These are phyloP conservation scores for Urocolius indicus DNA, from an alignment of 2,113 vertebrate genomes.

Conservation along the genomic window DNA sequence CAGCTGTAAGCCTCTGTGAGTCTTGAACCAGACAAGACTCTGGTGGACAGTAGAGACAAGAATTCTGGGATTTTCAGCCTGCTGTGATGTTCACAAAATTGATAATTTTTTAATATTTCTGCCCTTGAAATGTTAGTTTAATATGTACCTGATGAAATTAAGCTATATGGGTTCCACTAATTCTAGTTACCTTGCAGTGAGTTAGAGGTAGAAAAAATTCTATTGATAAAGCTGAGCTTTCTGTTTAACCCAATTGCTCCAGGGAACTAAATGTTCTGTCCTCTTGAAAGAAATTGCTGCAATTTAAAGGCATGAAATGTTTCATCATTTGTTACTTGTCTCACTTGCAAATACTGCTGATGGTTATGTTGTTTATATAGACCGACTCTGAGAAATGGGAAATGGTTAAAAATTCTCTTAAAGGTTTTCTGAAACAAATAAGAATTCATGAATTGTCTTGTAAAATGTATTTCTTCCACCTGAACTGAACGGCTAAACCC, in stretches of 20 bases:
- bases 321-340: constrained; percentile 4
- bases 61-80: background rate
- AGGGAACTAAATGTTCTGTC: background rate
- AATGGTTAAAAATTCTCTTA: background rate
- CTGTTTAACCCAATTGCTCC: background rate
- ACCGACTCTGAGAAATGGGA: background rate
- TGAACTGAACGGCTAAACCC: background rate
- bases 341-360: constrained; percentile 12
- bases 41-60: background rate
- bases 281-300: background rate
- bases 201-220: background rate
- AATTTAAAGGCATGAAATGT: constrained; percentile 4
- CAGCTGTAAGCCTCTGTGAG: background rate
- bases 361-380: background rate
- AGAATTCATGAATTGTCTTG: background rate
- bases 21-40: background rate
- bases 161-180: background rate
- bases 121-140: background rate
- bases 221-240: constrained; percentile 4
- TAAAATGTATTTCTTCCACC: background rate
- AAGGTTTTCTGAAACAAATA: background rate
- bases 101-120: background rate
- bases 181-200: background rate
- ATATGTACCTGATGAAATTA: background rate
- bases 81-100: background rate